Conservation (phyloP, 2,113 vertebrate species). For the Pandion haliaetus region DNA sequence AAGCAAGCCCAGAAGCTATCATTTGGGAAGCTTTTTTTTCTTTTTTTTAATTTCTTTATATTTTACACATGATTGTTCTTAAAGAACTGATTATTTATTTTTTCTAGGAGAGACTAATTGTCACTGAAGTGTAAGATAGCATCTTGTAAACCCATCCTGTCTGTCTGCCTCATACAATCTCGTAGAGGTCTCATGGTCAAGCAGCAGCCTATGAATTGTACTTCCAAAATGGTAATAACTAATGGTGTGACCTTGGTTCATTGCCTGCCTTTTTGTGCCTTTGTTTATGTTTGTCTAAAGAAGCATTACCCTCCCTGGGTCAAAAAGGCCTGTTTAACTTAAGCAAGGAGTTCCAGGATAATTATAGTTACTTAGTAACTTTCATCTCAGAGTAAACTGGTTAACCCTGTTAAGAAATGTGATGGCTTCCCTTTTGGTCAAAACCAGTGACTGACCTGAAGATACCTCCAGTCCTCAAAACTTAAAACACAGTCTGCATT, state of each 20-base stretch:
- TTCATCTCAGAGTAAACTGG: not conserved
- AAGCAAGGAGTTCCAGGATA: conserved; percentile 12
- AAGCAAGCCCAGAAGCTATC: not conserved
- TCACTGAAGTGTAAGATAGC: not conserved
- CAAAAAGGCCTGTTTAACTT: conserved; percentile 28
- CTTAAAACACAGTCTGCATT: not conserved
- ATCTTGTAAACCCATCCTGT: not conserved
- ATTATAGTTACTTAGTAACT: conserved; percentile 60
- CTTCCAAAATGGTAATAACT: not conserved
- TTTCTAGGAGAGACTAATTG: not conserved
- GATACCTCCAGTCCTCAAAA: not conserved
- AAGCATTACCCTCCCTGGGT: not conserved
- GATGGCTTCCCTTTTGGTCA: not conserved
- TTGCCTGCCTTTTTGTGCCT: not conserved
- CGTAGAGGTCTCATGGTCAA: not conserved
- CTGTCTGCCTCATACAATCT: not conserved
- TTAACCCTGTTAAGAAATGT: not conserved
- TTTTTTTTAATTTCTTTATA: not conserved
- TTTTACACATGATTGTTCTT: not conserved
- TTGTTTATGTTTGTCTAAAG: conserved; percentile 19
- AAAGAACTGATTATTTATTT: not conserved
- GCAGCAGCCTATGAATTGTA: not conserved
- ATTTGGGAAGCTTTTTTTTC: not conserved
- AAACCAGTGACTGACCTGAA: not conserved
- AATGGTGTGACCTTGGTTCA: not conserved